These are phyloP conservation scores for Bombyx mandarina DNA, from an alignment of 1,140 invertebrate genomes.

Conservation along the genomic window DNA sequence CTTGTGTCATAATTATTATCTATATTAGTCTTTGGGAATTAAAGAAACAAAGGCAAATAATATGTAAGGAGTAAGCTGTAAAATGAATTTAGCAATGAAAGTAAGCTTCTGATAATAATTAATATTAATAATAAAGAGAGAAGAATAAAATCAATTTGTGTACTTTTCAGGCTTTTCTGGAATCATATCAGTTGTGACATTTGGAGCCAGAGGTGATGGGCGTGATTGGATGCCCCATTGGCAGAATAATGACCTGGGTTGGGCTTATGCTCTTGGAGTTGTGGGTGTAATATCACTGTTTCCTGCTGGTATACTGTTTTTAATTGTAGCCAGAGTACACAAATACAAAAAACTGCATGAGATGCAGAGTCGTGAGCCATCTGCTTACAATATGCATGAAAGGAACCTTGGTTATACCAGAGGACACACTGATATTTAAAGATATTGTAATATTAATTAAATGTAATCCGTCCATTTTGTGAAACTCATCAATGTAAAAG, in stretches of 20 bases:
- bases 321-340: slow-evolving; percentile 85
- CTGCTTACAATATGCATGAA: slow-evolving; percentile 74
- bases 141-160: background rate
- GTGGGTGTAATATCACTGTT: slow-evolving; percentile 82
- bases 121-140: no score
- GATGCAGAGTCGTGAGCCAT: slow-evolving; percentile 75
- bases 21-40: no score
- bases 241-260: slow-evolving; percentile 95
- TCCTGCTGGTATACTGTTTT: slow-evolving; percentile 82
- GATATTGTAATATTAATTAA: no score
- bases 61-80: no score
- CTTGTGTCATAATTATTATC: no score
- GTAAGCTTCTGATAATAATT: no score
- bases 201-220: slow-evolving; percentile 90
- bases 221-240: slow-evolving; percentile 97
- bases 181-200: slow-evolving; percentile 75
- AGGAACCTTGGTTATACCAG: slow-evolving; percentile 58
- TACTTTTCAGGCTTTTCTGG: slow-evolving; percentile 79
- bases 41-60: no score
- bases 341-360: slow-evolving; percentile 78
- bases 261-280: slow-evolving; percentile 91
- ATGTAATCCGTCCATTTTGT: no score
- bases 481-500: no score
- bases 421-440: slow-evolving; percentile 73
- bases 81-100: no score